Conservation (phyloP, 2,113 vertebrate species). For the Ageneiosus marmoratus region DNA sequence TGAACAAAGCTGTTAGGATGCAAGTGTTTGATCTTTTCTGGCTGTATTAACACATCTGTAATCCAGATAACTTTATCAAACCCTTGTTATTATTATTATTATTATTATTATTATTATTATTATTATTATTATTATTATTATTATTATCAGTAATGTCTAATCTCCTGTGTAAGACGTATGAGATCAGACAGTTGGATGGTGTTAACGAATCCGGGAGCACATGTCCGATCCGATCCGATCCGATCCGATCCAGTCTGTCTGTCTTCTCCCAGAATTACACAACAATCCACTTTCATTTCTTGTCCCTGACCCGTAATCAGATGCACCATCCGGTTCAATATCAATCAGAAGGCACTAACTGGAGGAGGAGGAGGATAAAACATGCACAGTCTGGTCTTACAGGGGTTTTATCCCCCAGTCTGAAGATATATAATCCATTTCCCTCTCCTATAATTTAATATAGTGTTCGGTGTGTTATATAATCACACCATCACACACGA, state of each 20-base stretch:
- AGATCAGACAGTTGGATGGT: neutral
- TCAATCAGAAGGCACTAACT: neutral
- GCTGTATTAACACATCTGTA: neutral
- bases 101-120: no score
- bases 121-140: no score
- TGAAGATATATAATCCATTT: neutral
- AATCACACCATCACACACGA: neutral
- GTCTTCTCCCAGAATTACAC: neutral
- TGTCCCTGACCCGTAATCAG: neutral
- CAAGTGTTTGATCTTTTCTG: neutral
- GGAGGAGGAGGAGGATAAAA: neutral
- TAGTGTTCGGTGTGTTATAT: neutral
- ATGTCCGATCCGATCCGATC: neutral
- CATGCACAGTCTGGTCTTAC: conserved; percentile 1
- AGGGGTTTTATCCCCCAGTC: neutral
- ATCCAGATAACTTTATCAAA: neutral
- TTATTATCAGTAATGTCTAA: neutral
- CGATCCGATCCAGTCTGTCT: neutral
- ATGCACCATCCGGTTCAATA: neutral
- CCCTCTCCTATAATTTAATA: neutral
- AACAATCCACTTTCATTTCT: neutral
- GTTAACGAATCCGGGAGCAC: neutral
- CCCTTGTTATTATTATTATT: no score
- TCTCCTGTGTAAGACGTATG: neutral
- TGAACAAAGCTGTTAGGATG: neutral